Evolutionary conservation across 2,113 vertebrate genomes (phyloP).

Genomic region (Pelecanus crispus): DNA sequence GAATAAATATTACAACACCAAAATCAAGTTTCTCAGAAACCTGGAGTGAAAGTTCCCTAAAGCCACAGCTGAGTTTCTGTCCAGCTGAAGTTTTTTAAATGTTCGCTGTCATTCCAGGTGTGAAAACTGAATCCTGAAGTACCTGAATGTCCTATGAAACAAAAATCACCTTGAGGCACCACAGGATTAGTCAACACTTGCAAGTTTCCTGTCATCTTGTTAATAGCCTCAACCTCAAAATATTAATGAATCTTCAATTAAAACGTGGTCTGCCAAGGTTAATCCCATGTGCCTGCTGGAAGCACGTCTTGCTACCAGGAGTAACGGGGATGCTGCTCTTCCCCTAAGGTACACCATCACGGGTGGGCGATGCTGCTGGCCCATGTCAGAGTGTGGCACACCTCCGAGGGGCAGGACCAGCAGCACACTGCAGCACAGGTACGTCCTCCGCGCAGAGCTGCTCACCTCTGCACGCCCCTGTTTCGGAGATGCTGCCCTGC

Average conservation of each 20-base stretch:
- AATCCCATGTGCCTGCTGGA: fast-evolving
- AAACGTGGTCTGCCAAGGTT: background rate
- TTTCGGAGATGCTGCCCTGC: background rate
- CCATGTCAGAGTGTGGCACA: fast-evolving
- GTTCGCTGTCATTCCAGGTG: background rate
- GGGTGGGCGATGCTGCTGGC: background rate
- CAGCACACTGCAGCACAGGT: background rate
- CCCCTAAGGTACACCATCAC: background rate
- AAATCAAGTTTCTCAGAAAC: background rate
- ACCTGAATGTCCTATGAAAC: background rate
- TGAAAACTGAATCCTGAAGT: background rate
- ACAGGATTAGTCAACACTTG: background rate
- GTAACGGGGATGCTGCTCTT: background rate
- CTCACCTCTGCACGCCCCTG: fast-evolving
- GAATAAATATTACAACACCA: background rate
- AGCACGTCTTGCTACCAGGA: background rate
- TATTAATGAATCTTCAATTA: background rate
- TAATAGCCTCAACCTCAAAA: background rate
- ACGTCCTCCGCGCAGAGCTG: fast-evolving
- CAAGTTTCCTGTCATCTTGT: background rate
- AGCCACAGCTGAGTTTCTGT: background rate
- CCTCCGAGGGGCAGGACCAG: background rate
- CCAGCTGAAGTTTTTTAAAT: background rate
- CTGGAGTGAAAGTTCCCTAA: background rate
- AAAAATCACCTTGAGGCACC: background rate